Base-by-base conservation (phyloP, 2,888 invertebrate species). In the Synanthedon myopaeformis region DNA sequence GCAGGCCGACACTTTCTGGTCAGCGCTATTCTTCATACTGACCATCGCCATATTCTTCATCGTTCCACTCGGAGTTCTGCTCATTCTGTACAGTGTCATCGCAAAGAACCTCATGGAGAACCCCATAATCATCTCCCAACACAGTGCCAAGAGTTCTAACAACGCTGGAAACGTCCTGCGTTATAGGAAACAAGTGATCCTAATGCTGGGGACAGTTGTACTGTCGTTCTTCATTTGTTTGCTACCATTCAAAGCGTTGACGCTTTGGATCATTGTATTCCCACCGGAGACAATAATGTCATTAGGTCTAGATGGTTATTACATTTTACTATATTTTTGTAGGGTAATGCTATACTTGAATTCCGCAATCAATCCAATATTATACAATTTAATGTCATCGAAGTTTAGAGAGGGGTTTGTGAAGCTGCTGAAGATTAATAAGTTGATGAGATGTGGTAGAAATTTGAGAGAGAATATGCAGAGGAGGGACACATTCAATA, bases 321-420 rank as follows among this genome's bases (percentile, higher is more conserved):
- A 94, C 80, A 93, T 92, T 74, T 85, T 96, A 57, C 86, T 96
- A 58, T 95, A 94, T 79, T 94, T 96, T 80, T 94, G 94, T 71
- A 91, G 96, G 61, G 92, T 96, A 54, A 94, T 96, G 93, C 85
- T 95, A 61, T 96, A 96, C 81, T 89, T 96, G 53, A 96, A 97
- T 79, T 96, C 96, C 51, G 96, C 96, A 11, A 92, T 96, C 54
- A 97, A 97, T 87, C 96, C 96, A 11, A 94, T 96, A 66, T 84
- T 97, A 53, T 97, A 97, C 81, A 96, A 96, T 76, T 89, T 96
- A 54, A 95, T 96, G 93, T 96, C 96, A 56, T 94, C 96, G 1
- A 96, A 96, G 74, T 97, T 97, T 82, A 90, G 96, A 8, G 92
- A 92, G 52, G 95, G 94, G 4, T 95, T 95, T 64, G 88, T 93